Conservation (phyloP, 2,797 vertebrate genomes). For the Nyctalus aviator region DNA sequence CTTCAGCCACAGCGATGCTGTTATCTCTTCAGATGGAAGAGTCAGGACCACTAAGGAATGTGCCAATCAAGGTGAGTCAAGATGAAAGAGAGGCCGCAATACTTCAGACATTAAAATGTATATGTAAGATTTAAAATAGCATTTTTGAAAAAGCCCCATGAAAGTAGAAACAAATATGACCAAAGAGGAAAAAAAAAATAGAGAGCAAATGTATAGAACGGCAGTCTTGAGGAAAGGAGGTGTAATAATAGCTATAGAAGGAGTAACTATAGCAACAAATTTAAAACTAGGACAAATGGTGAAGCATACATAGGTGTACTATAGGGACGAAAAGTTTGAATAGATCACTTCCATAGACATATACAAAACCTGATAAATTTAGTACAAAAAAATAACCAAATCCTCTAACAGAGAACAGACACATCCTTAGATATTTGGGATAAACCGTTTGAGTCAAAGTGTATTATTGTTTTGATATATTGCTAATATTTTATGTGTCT, state of each 20-base stretch:
- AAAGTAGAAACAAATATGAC: conserved; percentile 10
- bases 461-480: not conserved
- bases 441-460: not conserved
- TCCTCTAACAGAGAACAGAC: not conserved
- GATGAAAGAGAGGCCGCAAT: not conserved
- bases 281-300: not conserved
- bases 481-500: not conserved
- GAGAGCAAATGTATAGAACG: not conserved
- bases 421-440: not conserved
- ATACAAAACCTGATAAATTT: not conserved
- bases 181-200: not conserved
- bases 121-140: not conserved
- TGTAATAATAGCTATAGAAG: not conserved
- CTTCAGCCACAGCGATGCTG: not conserved
- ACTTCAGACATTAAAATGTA: not conserved
- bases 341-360: not conserved
- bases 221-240: not conserved
- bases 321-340: not conserved
- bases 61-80: not conserved
- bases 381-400: not conserved
- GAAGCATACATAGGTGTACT: not conserved
- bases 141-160: not conserved
- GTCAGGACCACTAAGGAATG: not conserved
- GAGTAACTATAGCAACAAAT: not conserved
- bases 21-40: not conserved